Conservation (phyloP, 2,113 vertebrate species). For the Notarius lentiginosus region DNA sequence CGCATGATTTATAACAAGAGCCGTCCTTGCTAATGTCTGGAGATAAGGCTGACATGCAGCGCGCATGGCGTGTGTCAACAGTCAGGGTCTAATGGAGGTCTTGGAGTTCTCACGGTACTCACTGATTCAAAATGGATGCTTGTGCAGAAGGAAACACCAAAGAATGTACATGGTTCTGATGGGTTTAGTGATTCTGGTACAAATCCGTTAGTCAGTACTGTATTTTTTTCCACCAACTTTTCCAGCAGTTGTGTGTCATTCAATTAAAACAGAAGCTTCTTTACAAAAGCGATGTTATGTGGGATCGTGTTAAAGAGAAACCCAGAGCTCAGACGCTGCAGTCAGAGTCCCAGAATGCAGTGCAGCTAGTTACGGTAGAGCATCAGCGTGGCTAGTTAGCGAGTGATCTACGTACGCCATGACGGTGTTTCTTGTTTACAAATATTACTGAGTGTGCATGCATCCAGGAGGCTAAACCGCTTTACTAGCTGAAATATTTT, state of each 20-base stretch:
- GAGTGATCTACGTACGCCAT: not conserved
- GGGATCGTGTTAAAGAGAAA: not conserved
- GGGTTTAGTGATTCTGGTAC: not conserved
- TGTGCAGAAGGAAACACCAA: not conserved
- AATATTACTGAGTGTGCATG: too few relatives aligned
- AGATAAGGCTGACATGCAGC: constrained; percentile 6
- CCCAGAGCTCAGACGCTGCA: not conserved
- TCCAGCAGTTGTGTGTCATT: not conserved
- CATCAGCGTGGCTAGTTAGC: not conserved
- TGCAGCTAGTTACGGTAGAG: not conserved
- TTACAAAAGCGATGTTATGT: too few relatives aligned
- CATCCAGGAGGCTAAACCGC: too few relatives aligned
- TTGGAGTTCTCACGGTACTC: not conserved
- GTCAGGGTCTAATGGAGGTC: not conserved
- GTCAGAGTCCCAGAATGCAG: not conserved
- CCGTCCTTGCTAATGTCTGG: constrained; percentile 18
- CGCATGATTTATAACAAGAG: constrained; percentile 14
- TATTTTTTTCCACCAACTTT: not conserved
- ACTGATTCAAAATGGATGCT: not conserved
- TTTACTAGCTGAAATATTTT: too few relatives aligned
- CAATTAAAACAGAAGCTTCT: not conserved
- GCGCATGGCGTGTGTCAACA: constrained; percentile 11
- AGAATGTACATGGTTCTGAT: not conserved
- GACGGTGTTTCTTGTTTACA: too few relatives aligned
- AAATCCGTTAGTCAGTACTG: not conserved